Conservation (phyloP, 2,888 invertebrate species). For the Brachypalpus laphriformis region DNA sequence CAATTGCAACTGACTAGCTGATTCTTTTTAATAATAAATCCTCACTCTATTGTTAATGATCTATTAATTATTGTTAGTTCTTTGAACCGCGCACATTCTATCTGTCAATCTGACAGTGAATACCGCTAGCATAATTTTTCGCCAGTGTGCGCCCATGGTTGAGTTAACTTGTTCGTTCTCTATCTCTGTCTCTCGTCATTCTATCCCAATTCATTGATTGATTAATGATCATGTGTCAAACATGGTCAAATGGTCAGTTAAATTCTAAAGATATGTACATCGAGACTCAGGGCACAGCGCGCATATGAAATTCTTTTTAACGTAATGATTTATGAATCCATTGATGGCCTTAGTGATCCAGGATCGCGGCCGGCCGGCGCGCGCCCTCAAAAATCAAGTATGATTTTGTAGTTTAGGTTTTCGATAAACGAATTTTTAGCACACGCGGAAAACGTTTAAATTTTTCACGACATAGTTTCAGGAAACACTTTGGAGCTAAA, state of each 20-base stretch:
- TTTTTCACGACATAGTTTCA: constrained; percentile 20
- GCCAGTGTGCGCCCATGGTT: constrained; percentile 7
- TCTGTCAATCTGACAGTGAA: constrained; percentile 56
- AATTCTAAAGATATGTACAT: constrained; percentile 28
- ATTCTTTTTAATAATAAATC: neutral
- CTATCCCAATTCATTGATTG: constrained; percentile 53
- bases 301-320: constrained; percentile 39
- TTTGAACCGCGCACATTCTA: constrained; percentile 48
- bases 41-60: constrained; percentile 19
- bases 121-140: constrained; percentile 49
- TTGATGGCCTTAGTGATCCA: constrained; percentile 60
- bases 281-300: neutral
- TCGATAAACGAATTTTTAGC: neutral
- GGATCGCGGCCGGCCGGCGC: too few species aligned
- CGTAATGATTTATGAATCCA: constrained; percentile 64
- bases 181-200: neutral
- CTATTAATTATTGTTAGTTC: constrained; percentile 51
- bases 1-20: neutral
- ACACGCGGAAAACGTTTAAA: constrained; percentile 38
- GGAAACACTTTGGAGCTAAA: constrained; percentile 21
- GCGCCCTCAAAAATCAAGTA: too few species aligned
- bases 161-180: constrained; percentile 39
- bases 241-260: constrained; percentile 60
- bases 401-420: constrained; percentile 32
- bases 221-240: constrained; percentile 66